Percentiles rank a stretch among this genome's conserved stretches.
These are phyloP conservation scores for Helleia helle DNA, from an alignment of 2,888 invertebrate genomes.

Conservation along the genomic window DNA sequence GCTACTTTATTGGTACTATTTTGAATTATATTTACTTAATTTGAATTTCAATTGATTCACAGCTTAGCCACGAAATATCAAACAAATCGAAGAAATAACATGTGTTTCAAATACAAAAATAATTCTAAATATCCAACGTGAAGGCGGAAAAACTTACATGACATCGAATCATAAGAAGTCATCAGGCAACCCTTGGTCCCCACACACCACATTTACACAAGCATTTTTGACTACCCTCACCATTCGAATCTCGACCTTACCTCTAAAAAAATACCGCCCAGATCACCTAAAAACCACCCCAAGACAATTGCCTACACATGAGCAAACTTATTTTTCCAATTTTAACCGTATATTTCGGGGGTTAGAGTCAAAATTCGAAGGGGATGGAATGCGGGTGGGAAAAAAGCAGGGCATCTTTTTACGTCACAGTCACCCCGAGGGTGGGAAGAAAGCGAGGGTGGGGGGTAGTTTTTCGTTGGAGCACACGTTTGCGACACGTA, in stretches of 20 bases:
- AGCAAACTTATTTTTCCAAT: conserved; percentile 15
- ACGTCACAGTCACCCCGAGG: conserved; percentile 32
- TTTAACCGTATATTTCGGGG: conserved; percentile 16
- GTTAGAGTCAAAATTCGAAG: conserved; percentile 32
- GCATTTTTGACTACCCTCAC: conserved; percentile 32
- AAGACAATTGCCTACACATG: conserved; percentile 62
- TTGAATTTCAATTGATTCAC: too few species aligned
- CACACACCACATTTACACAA: conserved; percentile 53
- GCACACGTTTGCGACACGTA: conserved; percentile 69
- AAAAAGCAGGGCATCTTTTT: conserved; percentile 67
- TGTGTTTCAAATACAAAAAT: not conserved
- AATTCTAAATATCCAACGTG: conserved; percentile 30
- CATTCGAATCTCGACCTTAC: conserved; percentile 27
- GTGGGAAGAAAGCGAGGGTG: conserved; percentile 54
- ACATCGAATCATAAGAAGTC: conserved; percentile 71
- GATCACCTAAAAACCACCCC: conserved; percentile 20
- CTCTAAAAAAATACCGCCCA: conserved; percentile 15
- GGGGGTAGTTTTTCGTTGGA: conserved; percentile 68
- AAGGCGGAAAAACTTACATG: conserved; percentile 51
- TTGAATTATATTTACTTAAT: too few species aligned
- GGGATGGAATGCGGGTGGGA: conserved; percentile 50
- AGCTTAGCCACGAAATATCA: too few species aligned
- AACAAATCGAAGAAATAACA: too few species aligned
- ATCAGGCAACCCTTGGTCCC: conserved; percentile 58
- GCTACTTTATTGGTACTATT: too few species aligned